Evolutionary conservation across 2,113 vertebrate genomes (phyloP), one percentile per base, ranked within the genome.

Genomic region (Rhinolophus ferrumequinum): DNA sequence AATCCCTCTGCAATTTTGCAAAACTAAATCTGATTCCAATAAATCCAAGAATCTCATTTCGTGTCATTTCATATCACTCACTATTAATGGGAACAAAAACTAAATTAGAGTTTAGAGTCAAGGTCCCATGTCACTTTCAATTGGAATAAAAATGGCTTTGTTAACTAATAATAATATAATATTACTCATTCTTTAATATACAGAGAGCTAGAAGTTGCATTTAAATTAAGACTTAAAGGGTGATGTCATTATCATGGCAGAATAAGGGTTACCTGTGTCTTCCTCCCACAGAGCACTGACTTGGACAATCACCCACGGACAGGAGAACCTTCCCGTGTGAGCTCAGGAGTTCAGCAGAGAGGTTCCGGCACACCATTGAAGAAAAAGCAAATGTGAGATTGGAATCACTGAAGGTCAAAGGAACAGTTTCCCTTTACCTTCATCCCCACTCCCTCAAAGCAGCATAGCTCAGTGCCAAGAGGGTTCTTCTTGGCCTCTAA

Each of bases 71-170:
- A 79, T 35, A 75, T 84, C 38, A 62, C 62, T 88, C 50, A 24
- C 60, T 89, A 89, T 56, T 89, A 87, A 94, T 50, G 83, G 28
- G 19, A 70, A 83, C n/a, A 64, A 90, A 91, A 89, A 47, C 26
- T 86, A 70, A 92, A 93, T 95, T 90, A 70, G 77, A 86, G 35
- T 85, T 95, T 93, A 88, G 47, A 94, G 13, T 92, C 33, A 79
- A 89, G 87, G 38, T 22, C 38, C 38, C 44, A 80, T 35, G 47
- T 92, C 18, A 88, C 30, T 90, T 92, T 91, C 56, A 84, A 58
- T 54, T 75, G 16, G 21, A 79, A 93, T 66, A 75, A 97, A 97
- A 92, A 76, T 87, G 28, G n/a, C 12, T 90, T 92, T 72, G 6
- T 90, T 90, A 92, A 76, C 8, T 86, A 94, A 93, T 70, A 92